Evolutionary conservation across 2,113 vertebrate species (phyloP), one percentile per base, ranked within the genome.

Genomic region (Eurystomus gularis): DNA sequence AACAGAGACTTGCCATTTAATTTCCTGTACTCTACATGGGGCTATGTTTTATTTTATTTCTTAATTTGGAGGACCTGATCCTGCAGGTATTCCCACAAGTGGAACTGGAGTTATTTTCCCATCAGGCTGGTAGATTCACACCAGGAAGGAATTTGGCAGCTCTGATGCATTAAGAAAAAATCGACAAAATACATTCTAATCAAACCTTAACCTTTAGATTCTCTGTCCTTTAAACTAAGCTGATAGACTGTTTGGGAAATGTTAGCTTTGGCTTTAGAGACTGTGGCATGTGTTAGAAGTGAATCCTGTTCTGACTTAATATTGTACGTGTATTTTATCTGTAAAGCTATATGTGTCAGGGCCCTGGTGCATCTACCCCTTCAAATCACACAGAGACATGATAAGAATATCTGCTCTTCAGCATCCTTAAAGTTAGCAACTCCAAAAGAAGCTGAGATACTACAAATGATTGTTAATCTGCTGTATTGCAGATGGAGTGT

Each of bases 191-290:
- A 5, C 23, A 0, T 88, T 81, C 46, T 78, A 93, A 88, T 65
- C 28, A 73, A 96, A 86, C 55, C 24, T 85, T 91, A 88, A 83
- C 82, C 55, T 94, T 95, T 92, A 75, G 49, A 61, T 88, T 93
- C 85, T 54, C 23, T 10, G 1, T 55, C 21, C 37, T 95, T 94
- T 87, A 88, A 91, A 79, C 42, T 80, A 66, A 96, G 52, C 72
- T 79, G 61, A 58, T 82, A 48, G 69, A 54, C 48, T 82, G 11
- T 71, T 95, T 95, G 54, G 46, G 78, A 84, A 94, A 69, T 17
- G 37, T 86, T 95, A 69, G 66, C 83, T 93, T 93, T 96, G 88
- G 62, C 91, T 97, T 81, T 73, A 64, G 71, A 94, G 77, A 65
- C 88, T 68, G 11, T 81, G 62, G 90, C 17, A 35, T 44, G n/a